A percentile compares a stretch with the other conserved stretches of the same genome.
Evolutionary conservation across 2,113 vertebrate genomes (phyloP).

Genomic region (Cryptoleucopteryx plumbea): DNA sequence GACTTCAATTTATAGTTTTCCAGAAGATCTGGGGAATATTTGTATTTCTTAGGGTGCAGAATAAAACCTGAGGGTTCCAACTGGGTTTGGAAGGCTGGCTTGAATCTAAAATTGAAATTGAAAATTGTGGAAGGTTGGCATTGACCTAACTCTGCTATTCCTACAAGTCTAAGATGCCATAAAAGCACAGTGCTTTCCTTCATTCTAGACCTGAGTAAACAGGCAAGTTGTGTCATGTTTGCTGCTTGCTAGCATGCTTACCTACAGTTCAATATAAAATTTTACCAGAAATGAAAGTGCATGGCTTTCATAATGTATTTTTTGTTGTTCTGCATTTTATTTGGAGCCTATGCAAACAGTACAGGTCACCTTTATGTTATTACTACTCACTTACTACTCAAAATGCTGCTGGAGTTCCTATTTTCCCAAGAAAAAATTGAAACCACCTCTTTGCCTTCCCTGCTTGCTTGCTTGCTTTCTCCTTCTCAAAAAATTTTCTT

Average conservation of each 20-base stretch:
- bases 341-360: not conserved
- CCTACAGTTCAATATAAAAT: not conserved
- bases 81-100: not conserved
- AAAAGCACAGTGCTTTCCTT: not conserved
- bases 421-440: not conserved
- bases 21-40: not conserved
- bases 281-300: not conserved
- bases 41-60: not conserved
- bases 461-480: not conserved
- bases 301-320: not conserved
- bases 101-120: not conserved
- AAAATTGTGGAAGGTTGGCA: not conserved
- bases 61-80: not conserved
- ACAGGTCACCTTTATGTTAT: not conserved
- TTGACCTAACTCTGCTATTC: not conserved
- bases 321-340: not conserved
- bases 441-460: not conserved
- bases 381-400: not conserved
- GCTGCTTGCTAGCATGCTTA: not conserved
- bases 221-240: not conserved
- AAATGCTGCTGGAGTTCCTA: not conserved
- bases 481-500: not conserved
- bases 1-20: constrained; percentile 5
- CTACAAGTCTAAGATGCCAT: not conserved
- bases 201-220: not conserved